These are phyloP conservation scores for Laspeyria flexula DNA, from an alignment of 2,888 invertebrate species.

Conservation along the genomic window DNA sequence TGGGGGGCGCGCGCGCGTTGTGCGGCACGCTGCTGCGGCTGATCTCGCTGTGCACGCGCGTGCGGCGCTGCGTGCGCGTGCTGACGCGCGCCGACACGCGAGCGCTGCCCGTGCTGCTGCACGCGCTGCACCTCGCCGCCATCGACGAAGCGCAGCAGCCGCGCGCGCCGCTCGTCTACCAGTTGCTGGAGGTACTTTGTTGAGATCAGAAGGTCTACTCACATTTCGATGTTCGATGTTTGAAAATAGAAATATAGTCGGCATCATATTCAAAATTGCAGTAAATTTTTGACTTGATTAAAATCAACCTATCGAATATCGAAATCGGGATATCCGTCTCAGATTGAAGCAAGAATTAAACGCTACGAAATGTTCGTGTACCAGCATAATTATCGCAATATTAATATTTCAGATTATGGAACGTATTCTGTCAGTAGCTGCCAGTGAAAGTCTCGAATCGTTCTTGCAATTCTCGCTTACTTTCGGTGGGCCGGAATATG, in stretches of 20 bases:
- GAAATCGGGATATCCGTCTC: too few species aligned
- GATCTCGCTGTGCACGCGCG: slow-evolving; percentile 95
- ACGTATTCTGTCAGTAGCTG: slow-evolving; percentile 95
- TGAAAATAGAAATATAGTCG: too few species aligned
- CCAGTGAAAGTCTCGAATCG: slow-evolving; percentile 92
- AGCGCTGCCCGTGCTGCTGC: slow-evolving; percentile 93
- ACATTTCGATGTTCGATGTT: too few species aligned
- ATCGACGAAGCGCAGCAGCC: slow-evolving; percentile 88
- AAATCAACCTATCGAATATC: too few species aligned
- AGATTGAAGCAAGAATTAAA: too few species aligned
- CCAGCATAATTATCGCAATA: too few species aligned
- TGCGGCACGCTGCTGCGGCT: slow-evolving; percentile 96
- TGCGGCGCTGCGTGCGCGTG: slow-evolving; percentile 94
- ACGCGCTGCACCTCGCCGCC: slow-evolving; percentile 91
- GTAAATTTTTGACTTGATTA: too few species aligned
- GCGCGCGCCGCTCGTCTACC: slow-evolving; percentile 94
- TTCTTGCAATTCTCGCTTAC: slow-evolving; percentile 95
- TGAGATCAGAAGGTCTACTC: too few species aligned
- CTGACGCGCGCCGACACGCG: slow-evolving; percentile 94
- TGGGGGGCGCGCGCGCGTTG: slow-evolving; percentile 94
- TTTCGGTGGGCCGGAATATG: slow-evolving; percentile 95
- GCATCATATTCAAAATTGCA: too few species aligned
- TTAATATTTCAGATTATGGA: slow-evolving; percentile 92
- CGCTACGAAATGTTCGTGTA: too few species aligned
- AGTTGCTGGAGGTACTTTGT: slow-evolving; percentile 90